Conservation (phyloP, 2,113 vertebrate genomes). For the Lichenostomus cassidix region DNA sequence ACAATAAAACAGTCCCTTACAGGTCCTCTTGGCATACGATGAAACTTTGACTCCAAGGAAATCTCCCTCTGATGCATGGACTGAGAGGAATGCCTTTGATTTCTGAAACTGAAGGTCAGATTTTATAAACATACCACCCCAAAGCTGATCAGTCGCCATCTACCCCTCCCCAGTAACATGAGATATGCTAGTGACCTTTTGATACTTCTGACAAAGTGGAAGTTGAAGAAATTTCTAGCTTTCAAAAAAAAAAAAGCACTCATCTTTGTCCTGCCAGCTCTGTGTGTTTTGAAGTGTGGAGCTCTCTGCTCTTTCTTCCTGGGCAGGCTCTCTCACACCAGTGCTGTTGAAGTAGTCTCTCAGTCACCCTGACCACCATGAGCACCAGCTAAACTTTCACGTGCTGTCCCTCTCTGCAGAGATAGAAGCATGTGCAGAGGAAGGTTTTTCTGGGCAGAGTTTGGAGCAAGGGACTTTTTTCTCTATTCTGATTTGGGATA, state of each 20-base stretch:
- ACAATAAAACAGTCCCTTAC: constrained; percentile 34
- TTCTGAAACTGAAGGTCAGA: constrained; percentile 40
- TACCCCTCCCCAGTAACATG: background rate
- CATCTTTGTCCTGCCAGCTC: background rate
- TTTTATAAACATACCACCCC: constrained; percentile 59
- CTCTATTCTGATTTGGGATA: background rate
- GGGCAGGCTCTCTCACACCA: background rate
- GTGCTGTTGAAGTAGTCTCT: rapidly evolving
- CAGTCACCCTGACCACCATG: rapidly evolving
- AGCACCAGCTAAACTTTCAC: background rate
- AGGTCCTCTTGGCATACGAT: background rate
- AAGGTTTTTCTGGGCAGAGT: background rate
- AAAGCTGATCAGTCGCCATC: constrained; percentile 3
- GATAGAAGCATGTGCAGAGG: background rate
- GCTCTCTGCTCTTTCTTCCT: background rate
- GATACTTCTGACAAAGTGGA: background rate
- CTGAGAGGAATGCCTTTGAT: constrained; percentile 63
- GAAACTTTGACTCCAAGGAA: constrained; percentile 39
- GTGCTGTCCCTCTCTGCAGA: background rate
- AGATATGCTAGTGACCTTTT: constrained; percentile 31
- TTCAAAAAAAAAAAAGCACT: background rate
- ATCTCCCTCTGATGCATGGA: constrained; percentile 12
- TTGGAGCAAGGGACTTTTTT: background rate
- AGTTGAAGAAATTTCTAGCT: background rate
- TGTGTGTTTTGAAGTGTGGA: background rate